A percentile compares a stretch with the other conserved stretches of the same genome.
Evolutionary conservation across 2,113 vertebrate genomes (phyloP).

Genomic region (Clinocottus analis): DNA sequence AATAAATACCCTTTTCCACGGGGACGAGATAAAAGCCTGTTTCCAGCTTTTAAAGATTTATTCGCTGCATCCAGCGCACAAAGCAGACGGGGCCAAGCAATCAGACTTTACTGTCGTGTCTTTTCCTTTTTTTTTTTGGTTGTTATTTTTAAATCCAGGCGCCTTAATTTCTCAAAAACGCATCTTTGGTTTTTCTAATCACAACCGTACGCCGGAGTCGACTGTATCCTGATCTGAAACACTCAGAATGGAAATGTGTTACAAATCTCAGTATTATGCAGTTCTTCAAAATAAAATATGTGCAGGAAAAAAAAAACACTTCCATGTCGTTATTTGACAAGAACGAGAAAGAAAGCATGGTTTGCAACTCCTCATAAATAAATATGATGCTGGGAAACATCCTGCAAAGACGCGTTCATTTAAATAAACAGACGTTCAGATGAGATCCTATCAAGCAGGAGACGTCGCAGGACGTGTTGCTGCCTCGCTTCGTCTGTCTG

Average conservation of each 20-base stretch:
- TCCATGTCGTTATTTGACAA: background rate
- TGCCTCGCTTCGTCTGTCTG: background rate
- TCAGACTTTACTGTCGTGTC: background rate
- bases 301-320: background rate
- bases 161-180: background rate
- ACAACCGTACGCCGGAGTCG: background rate
- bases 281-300: background rate
- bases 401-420: background rate
- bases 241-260: background rate
- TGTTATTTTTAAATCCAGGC: constrained; percentile 9
- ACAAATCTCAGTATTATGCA: background rate
- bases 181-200: background rate
- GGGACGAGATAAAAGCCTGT: constrained; percentile 23
- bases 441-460: no score
- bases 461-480: background rate
- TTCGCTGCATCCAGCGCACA: constrained; percentile 7
- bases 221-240: background rate
- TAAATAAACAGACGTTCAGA: background rate
- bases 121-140: no score
- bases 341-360: background rate
- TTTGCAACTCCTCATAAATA: background rate
- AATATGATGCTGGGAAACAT: background rate
- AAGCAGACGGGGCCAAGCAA: constrained; percentile 8
- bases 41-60: constrained; percentile 18
- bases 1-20: constrained; percentile 1